A percentile compares a stretch with the other conserved stretches of the same genome.
phyloP scores from a whole-genome alignment of 2,113 vertebrate species.

The Pseudonaja textilis region DNA sequence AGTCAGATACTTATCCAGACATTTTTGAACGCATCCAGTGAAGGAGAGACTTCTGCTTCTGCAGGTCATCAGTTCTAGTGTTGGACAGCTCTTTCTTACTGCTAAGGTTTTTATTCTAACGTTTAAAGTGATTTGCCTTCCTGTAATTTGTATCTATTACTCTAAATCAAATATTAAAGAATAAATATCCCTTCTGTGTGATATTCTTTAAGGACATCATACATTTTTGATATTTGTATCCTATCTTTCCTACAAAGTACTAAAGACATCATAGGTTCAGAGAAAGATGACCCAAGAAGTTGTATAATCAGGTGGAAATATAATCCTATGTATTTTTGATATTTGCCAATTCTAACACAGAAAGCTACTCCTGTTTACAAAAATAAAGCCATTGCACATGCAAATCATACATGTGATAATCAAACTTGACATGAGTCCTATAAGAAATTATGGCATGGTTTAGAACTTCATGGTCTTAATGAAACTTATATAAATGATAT shows the following conservation, averaged over 20 bases:
- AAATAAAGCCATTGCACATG: background rate
- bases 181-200: background rate
- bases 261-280: background rate
- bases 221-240: background rate
- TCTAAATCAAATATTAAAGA: background rate
- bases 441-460: background rate
- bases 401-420: background rate
- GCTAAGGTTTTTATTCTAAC: background rate
- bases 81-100: background rate
- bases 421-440: background rate
- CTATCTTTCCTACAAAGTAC: background rate
- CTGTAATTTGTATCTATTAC: background rate
- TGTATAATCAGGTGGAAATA: background rate
- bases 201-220: background rate
- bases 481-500: background rate
- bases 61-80: background rate
- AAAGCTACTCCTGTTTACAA: background rate
- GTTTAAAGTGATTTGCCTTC: background rate
- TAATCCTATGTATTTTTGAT: background rate
- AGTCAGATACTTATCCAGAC: background rate
- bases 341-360: background rate
- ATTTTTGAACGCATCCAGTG: background rate
- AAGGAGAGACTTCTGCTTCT: background rate
- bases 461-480: background rate
- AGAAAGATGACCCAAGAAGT: background rate